Evolutionary conservation across 2,797 vertebrate species (phyloP), one percentile per base, ranked within the genome.

Genomic region (Chromis chromis): DNA sequence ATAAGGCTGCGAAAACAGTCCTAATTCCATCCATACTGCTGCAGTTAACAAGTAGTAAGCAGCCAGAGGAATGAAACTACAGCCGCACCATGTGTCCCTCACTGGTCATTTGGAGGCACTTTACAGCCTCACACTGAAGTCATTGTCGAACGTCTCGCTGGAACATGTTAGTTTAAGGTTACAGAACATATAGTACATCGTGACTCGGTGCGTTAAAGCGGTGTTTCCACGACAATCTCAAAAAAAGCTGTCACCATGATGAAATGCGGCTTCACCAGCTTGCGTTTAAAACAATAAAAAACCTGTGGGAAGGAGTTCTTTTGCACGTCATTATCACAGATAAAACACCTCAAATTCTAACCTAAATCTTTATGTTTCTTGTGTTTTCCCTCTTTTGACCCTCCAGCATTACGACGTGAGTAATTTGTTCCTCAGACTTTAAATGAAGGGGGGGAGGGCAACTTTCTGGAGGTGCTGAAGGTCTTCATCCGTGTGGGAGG

Each of bases 401-500:
- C 31, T 62, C 44, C 53, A 4, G 3, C 36, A 16, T 44, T 36
- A 27, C 57, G 44, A 70, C 56, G 49, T 88, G 81, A 89, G 76
- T 83, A 65, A 88, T 72, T 79, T 67, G 16, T 72, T 65, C 62
- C 76, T 25, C 59, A 68, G 63, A 76, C 74, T 54, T 21, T 63
- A 72, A 83, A 72, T 46, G 58, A 73, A 24, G 17, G 33, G 14
- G 27, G 48, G 59, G 40, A 9, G 50, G 52, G n/a, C 9, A 11
- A 62, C 58, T n/a, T 76, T 68, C 64, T 67, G 73, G 65, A 79
- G 69, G 76, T 82, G 78, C 46, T 39, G 65, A 70, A 52, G 83
- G 63, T 78, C 72, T 86, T 83, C 44, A 48, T 83, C 69, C 5
- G 66, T 86, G 90, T 90, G 85, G 90, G 89, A 85, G 77, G 75